A percentile compares a stretch with the other conserved stretches of the same genome.
Conservation (phyloP, 2,113 vertebrate genomes). For the Heterochromis multidens region DNA sequence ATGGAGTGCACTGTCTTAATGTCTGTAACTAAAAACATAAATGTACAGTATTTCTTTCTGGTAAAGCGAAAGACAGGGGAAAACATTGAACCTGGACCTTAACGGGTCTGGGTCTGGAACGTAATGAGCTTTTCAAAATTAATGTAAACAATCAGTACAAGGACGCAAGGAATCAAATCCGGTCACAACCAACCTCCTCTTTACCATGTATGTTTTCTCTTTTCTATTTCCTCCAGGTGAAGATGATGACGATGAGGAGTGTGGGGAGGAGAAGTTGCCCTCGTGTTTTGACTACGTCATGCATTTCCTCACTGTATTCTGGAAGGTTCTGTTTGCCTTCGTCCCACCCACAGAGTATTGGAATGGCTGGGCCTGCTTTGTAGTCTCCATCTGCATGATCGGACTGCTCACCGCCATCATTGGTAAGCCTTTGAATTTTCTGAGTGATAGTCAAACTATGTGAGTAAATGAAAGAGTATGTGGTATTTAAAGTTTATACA, state of each 20-base stretch:
- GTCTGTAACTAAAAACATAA: no score
- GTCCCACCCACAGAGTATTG: conserved; percentile 98
- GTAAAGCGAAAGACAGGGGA: no score
- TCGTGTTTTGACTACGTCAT: conserved; percentile 99
- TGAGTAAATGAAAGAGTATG: background rate
- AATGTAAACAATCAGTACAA: background rate
- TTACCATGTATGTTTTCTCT: background rate
- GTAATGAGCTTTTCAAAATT: background rate
- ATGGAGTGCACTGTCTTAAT: no score
- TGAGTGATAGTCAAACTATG: background rate
- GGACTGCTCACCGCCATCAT: conserved; percentile 96
- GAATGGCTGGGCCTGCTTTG: conserved; percentile 99
- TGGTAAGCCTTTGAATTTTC: conserved; percentile 1
- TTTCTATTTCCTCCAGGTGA: conserved; percentile 57
- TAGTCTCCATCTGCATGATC: conserved; percentile 97
- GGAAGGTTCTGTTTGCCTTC: conserved; percentile 98
- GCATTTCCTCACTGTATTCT: conserved; percentile 99
- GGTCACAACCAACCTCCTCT: background rate
- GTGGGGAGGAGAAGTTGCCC: conserved; percentile 96
- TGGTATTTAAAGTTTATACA: background rate
- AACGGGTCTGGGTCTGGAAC: background rate
- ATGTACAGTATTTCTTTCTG: no score
- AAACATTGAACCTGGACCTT: background rate
- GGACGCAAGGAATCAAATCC: background rate
- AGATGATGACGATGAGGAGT: conserved; percentile 95